These are phyloP conservation scores for Phylloscopus trochiloides DNA, from an alignment of 2,113 vertebrate genomes.

Conservation along the genomic window DNA sequence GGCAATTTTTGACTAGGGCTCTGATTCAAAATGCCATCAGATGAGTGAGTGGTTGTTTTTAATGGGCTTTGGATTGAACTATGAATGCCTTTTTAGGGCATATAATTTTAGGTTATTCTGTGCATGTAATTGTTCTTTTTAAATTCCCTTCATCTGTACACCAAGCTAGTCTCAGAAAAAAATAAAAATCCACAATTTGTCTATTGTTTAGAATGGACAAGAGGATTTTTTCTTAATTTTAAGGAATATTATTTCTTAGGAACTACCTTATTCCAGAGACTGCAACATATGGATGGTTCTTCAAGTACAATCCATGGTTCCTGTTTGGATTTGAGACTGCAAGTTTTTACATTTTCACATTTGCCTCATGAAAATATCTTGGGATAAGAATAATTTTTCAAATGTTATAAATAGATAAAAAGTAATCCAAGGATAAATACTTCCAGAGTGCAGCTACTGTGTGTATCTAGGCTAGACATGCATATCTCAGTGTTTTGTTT, in stretches of 20 bases:
- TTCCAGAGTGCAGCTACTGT: slow-evolving; percentile 66
- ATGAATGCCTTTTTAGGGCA: background rate
- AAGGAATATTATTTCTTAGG: background rate
- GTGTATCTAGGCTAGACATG: slow-evolving; percentile 61
- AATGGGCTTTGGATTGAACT: background rate
- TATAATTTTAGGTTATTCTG: background rate
- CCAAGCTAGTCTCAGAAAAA: background rate
- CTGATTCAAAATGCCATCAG: background rate
- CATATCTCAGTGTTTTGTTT: slow-evolving; percentile 57
- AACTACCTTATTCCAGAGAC: background rate
- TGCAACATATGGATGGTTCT: background rate
- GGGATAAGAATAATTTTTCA: slow-evolving; percentile 28
- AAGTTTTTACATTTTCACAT: slow-evolving; percentile 13
- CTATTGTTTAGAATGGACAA: background rate
- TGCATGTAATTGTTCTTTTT: background rate
- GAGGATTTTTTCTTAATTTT: background rate
- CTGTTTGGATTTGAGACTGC: background rate
- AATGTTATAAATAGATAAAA: slow-evolving; percentile 69
- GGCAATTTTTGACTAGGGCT: background rate
- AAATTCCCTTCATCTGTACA: background rate
- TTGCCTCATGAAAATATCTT: slow-evolving; percentile 54
- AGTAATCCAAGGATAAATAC: slow-evolving; percentile 59
- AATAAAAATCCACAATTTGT: background rate
- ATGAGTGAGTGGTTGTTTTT: background rate
- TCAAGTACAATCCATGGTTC: background rate